phyloP scores from a whole-genome alignment of 2,113 vertebrate species.

The Xiphophorus maculatus region DNA sequence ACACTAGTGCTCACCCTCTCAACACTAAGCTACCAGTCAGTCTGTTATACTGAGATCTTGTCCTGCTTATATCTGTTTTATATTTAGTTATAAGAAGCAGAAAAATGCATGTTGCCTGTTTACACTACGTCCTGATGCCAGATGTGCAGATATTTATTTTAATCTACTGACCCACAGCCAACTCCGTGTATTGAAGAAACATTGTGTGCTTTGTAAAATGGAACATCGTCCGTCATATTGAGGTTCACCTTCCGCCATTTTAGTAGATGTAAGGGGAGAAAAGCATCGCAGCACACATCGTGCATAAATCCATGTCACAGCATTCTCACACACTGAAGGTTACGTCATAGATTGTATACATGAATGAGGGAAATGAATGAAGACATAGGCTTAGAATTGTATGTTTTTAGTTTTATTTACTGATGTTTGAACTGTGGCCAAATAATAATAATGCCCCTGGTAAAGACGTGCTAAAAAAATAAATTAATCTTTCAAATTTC shows the following conservation, averaged over 20 bases:
- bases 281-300: constrained; percentile 8
- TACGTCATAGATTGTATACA: not conserved
- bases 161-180: constrained; percentile 32
- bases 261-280: not conserved
- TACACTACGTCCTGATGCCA: constrained; percentile 48
- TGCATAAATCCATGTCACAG: constrained; percentile 17
- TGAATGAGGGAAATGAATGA: not conserved
- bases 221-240: constrained; percentile 10
- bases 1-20: constrained; percentile 34
- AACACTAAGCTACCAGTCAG: constrained; percentile 24
- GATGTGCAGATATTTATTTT: constrained; percentile 41
- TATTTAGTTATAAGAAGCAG: constrained; percentile 36
- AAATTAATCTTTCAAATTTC: no score
- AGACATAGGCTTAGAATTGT: constrained; percentile 2
- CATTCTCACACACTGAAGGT: constrained; percentile 11
- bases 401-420: constrained; percentile 14
- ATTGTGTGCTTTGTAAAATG: constrained; percentile 31
- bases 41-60: constrained; percentile 26
- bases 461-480: not conserved
- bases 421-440: constrained; percentile 26
- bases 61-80: constrained; percentile 34
- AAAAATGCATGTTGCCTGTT: constrained; percentile 73
- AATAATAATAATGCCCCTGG: not conserved
- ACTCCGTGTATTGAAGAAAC: constrained; percentile 17
- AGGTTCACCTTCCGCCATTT: constrained; percentile 19